Evolutionary conservation across 2,888 invertebrate species (phyloP).

Genomic region (Agrochola lota): DNA sequence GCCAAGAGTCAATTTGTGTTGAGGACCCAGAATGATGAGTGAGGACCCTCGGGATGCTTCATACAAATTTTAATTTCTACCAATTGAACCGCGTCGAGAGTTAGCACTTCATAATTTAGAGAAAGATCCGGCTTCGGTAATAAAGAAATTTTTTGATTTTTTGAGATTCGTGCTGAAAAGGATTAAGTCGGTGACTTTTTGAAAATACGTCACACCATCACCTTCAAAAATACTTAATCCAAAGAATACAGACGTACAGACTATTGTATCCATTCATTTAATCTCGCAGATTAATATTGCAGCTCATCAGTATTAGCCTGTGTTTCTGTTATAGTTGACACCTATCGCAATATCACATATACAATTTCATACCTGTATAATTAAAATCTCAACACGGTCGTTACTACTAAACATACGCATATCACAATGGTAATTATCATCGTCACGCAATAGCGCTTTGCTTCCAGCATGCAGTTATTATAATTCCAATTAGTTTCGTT

Average conservation of each 20-base stretch:
- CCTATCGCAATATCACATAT: neutral
- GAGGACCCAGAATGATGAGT: conserved; percentile 42
- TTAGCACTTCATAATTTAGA: conserved; percentile 30
- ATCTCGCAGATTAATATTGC: neutral
- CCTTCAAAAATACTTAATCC: neutral
- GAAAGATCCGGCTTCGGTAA: conserved; percentile 1
- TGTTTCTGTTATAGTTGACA: neutral
- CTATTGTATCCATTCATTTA: neutral
- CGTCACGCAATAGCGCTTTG: conserved; percentile 33
- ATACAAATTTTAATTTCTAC: conserved; percentile 61
- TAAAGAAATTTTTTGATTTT: neutral
- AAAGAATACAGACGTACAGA: neutral
- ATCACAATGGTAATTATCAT: neutral
- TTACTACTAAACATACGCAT: neutral
- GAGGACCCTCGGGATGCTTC: conserved; percentile 45
- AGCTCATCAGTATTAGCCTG: neutral
- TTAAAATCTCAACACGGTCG: conserved; percentile 9
- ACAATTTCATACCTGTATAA: neutral
- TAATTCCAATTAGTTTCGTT: conserved; percentile 22
- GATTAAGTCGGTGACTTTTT: neutral
- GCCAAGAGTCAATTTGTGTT: conserved; percentile 58
- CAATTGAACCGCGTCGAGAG: conserved; percentile 46
- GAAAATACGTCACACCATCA: too few species aligned
- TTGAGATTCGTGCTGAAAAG: neutral
- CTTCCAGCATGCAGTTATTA: conserved; percentile 5